Conservation (phyloP, 2,888 invertebrate genomes). For the Eupithecia insigniata region DNA sequence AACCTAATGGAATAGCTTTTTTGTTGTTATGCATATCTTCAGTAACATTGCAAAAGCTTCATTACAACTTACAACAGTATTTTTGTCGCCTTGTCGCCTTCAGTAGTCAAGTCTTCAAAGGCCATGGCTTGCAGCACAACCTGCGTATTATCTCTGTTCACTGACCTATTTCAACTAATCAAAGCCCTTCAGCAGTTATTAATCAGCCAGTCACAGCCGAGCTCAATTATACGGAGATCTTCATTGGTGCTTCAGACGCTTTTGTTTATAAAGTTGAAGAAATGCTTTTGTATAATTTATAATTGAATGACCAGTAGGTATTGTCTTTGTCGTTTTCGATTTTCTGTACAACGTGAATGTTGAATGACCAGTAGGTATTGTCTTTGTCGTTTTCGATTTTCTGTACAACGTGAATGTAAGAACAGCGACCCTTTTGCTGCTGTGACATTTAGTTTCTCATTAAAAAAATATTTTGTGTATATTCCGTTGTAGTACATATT, state of each 20-base stretch:
- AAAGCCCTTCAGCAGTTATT: constrained; percentile 5
- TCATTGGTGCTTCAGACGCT: background rate
- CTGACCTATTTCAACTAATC: constrained; percentile 3
- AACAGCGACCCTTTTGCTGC: too few relatives aligned
- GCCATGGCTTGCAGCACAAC: background rate
- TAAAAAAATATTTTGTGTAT: too few relatives aligned
- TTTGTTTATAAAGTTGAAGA: background rate
- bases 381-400: background rate
- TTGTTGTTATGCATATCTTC: background rate
- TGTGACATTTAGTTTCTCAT: too few relatives aligned
- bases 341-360: background rate
- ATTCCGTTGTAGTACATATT: too few relatives aligned
- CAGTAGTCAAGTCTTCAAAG: background rate
- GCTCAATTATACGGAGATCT: constrained; percentile 9
- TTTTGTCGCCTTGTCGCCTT: background rate
- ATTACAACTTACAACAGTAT: background rate
- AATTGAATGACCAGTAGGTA: background rate
- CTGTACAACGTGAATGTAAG: background rate
- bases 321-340: background rate
- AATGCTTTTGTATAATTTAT: background rate
- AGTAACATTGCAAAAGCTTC: background rate
- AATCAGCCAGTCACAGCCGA: constrained; percentile 17
- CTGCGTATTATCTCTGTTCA: background rate
- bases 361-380: background rate
- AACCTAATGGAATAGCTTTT: background rate